phyloP scores from a whole-genome alignment of 2,113 vertebrate species.

The Myodes glareolus region DNA sequence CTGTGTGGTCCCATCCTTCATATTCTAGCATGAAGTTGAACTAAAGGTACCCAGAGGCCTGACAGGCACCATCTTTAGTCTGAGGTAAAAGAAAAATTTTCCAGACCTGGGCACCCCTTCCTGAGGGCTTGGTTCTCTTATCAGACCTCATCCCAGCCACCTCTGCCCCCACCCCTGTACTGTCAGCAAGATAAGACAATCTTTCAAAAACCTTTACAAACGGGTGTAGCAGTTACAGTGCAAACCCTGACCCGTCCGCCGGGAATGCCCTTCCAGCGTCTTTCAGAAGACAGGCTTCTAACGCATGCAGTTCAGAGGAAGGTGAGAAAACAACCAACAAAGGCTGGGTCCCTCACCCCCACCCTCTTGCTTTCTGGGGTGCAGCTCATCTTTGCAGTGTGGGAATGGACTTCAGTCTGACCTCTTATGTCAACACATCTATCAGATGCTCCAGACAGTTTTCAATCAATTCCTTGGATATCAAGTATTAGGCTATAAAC shows the following conservation, averaged over 20 bases:
- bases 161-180: background rate
- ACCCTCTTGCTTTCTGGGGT: background rate
- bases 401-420: background rate
- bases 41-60: background rate
- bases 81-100: background rate
- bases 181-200: fast-evolving
- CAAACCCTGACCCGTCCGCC: background rate
- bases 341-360: fast-evolving
- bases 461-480: constrained; percentile 64
- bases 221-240: background rate
- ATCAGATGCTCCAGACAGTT: constrained; percentile 45
- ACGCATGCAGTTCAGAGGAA: background rate
- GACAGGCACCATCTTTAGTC: background rate
- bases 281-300: background rate
- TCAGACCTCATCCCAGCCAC: background rate
- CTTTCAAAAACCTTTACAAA: background rate
- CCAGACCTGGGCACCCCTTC: background rate
- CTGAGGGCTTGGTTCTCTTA: background rate
- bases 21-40: background rate
- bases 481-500: constrained; percentile 61
- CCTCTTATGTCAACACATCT: background rate
- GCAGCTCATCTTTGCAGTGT: background rate
- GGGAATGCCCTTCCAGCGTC: background rate
- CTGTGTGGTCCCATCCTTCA: background rate
- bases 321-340: background rate